These are phyloP conservation scores for Spodoptera litura DNA, from an alignment of 1,140 invertebrate genomes.

Conservation along the genomic window DNA sequence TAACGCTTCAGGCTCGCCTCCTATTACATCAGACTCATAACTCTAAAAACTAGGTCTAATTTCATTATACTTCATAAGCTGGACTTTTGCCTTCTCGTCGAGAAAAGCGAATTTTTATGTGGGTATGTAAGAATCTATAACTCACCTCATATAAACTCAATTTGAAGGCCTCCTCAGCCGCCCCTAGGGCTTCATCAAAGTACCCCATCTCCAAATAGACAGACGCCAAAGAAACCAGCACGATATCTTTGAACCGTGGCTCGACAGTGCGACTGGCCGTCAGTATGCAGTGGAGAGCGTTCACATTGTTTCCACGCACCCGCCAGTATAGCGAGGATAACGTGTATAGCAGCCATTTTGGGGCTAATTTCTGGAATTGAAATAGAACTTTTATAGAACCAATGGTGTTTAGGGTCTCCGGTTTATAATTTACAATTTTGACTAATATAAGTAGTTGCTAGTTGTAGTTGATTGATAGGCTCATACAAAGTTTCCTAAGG, in stretches of 20 bases:
- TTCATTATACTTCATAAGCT: too few relatives aligned
- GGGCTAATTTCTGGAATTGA: conserved; percentile 87
- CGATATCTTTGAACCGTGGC: conserved; percentile 84
- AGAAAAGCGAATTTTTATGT: too few relatives aligned
- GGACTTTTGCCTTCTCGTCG: too few relatives aligned
- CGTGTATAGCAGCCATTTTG: conserved; percentile 88
- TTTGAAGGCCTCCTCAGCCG: conserved; percentile 87
- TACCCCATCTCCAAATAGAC: conserved; percentile 88
- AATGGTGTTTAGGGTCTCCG: too few relatives aligned
- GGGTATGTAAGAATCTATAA: not conserved
- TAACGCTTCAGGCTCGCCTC: too few relatives aligned
- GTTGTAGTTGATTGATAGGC: too few relatives aligned
- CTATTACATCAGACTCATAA: too few relatives aligned
- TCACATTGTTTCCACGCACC: conserved; percentile 87
- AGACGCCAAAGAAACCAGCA: conserved; percentile 88
- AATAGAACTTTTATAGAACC: conserved; percentile 17
- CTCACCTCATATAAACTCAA: conserved; percentile 88
- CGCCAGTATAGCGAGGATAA: conserved; percentile 90
- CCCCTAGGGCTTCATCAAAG: conserved; percentile 87
- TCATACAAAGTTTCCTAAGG: not conserved
- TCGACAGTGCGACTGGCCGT: conserved; percentile 86
- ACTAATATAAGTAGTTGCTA: too few relatives aligned
- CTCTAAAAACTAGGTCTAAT: too few relatives aligned
- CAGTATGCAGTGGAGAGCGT: conserved; percentile 89
- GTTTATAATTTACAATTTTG: too few relatives aligned